Conservation (phyloP, 2,888 invertebrate genomes). For the Caenorhabditis angaria region DNA sequence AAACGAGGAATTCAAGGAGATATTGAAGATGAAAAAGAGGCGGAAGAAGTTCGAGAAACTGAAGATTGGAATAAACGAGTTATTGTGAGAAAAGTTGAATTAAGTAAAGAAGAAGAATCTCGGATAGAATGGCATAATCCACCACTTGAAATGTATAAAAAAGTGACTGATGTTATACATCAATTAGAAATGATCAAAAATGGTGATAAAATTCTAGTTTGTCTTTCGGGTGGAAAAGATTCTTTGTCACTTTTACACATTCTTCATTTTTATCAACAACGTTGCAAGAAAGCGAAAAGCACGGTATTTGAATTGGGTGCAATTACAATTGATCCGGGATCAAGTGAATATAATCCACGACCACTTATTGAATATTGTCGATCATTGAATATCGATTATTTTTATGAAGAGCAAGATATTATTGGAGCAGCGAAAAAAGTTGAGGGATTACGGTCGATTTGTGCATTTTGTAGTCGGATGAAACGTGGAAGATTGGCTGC, state of each 20-base stretch:
- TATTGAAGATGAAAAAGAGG: constrained; percentile 10
- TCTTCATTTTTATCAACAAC: constrained; percentile 85
- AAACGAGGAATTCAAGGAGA: constrained; percentile 28
- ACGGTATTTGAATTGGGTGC: constrained; percentile 80
- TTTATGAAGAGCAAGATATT: constrained; percentile 80
- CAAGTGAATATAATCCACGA: constrained; percentile 77
- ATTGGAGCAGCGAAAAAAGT: constrained; percentile 75
- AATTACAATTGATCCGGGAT: constrained; percentile 82
- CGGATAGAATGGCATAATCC: constrained; percentile 80
- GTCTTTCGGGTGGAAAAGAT: constrained; percentile 85
- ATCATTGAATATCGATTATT: constrained; percentile 81
- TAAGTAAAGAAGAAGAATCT: constrained; percentile 37
- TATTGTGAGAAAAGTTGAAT: constrained; percentile 73
- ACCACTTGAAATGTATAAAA: constrained; percentile 84
- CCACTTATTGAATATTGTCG: constrained; percentile 82
- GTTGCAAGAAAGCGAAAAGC: constrained; percentile 73
- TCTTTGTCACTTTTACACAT: constrained; percentile 86
- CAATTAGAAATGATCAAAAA: constrained; percentile 74
- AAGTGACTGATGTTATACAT: constrained; percentile 56
- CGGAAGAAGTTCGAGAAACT: constrained; percentile 25
- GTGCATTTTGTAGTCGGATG: constrained; percentile 82
- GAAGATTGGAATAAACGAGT: constrained; percentile 60
- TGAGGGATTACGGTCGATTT: constrained; percentile 75
- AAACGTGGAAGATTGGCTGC: constrained; percentile 81
- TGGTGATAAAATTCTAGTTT: constrained; percentile 85